Base-by-base conservation (phyloP, 1,140 invertebrate genomes). In the Pachypsylla venusta region DNA sequence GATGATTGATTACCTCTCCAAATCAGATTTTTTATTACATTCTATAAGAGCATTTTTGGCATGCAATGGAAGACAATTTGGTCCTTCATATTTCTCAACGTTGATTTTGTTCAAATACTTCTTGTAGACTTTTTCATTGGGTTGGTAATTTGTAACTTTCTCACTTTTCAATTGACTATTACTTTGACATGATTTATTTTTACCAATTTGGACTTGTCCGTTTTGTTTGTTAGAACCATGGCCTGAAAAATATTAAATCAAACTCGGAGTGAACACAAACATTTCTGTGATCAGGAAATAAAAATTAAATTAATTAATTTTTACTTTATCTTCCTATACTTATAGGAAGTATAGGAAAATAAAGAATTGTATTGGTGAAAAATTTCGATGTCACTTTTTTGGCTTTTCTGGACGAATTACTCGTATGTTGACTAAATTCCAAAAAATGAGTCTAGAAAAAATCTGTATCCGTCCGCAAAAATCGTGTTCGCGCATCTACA, bases 51-150 rank as follows among this genome's bases (percentile, higher is more conserved):
- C 86, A 53, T 79, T 77, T 3, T 81, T 79, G 10, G 79, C 78
- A 57, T 70, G 62, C n/a, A 72, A 75, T 20, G 81, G 77, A 61
- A 85, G 71, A 48, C 42, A 19, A 14, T 70, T 68, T 12, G 81
- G 80, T 1, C 78, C 77, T 69, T 85, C 82, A 69, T 90, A 91
- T 69, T 83, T 83, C 60, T 89, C 85, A 13, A 93, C 76, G 74
- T 88, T 92, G 25, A 94, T 89, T 75, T 86, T 89, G 63, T 87
- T 80, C 0, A 81, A 71, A 70, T 81, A 92, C 62, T 84, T 87
- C 58, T 81, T 80, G 55, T 89, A 81, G 0, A 90, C 64, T 65
- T 92, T 91, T 42, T 91, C 87, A 53, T 74, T 76, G 2, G 89
- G 86, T 69, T 93, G 89, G 69, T 79, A 91, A 61, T 75, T 78